A percentile compares a stretch with the other conserved stretches of the same genome.
Conservation (phyloP, 2,797 vertebrate genomes). For the Falco naumanni region DNA sequence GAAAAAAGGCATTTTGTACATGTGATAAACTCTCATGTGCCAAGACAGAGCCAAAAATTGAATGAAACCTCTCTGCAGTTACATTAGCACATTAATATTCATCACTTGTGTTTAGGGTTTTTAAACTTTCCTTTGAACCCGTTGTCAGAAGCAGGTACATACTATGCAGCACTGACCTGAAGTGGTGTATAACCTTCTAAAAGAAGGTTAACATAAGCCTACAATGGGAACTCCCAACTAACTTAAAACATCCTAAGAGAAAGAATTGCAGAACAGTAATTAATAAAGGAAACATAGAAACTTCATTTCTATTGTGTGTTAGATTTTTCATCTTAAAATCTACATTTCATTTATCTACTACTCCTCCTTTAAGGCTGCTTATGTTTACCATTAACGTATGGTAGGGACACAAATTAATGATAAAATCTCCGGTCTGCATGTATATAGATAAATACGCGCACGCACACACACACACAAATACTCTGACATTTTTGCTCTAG, state of each 20-base stretch:
- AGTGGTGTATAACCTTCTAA: neutral
- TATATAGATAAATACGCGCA: neutral
- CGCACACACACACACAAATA: neutral
- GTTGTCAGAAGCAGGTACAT: neutral
- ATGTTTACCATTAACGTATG: neutral
- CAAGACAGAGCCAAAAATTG: neutral
- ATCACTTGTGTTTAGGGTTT: neutral
- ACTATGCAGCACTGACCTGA: neutral
- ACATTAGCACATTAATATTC: neutral
- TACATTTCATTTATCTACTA: neutral
- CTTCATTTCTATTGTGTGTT: neutral
- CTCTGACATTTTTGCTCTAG: neutral
- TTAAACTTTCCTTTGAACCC: neutral
- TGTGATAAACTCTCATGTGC: neutral
- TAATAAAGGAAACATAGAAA: neutral
- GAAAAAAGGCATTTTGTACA: neutral
- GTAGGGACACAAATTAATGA: neutral
- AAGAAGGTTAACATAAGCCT: neutral
- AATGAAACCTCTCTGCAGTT: neutral
- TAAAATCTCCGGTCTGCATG: neutral
- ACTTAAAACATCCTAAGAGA: neutral
- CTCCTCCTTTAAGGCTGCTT: neutral
- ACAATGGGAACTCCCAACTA: neutral
- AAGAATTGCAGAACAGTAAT: neutral
- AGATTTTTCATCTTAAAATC: neutral